Evolutionary conservation across 2,113 vertebrate genomes (phyloP).

Genomic region (Tragelaphus imberbis): DNA sequence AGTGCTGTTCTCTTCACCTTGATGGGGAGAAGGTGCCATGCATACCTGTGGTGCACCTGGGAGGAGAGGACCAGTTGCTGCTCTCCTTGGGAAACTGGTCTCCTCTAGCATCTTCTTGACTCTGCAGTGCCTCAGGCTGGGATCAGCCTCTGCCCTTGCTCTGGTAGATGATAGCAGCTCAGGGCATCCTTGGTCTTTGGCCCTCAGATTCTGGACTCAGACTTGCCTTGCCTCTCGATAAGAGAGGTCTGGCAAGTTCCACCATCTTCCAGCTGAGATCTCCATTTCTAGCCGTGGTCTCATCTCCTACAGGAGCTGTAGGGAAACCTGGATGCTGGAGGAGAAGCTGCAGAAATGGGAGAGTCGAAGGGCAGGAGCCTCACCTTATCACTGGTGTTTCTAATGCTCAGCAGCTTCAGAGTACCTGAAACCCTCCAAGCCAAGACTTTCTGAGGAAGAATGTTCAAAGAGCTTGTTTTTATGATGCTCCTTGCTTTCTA

Average conservation of each 20-base stretch:
- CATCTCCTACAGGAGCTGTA: neutral
- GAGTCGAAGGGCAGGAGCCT: neutral
- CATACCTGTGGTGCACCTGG: no score
- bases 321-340: neutral
- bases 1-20: neutral
- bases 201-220: neutral
- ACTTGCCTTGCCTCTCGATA: neutral
- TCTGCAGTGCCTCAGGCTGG: neutral
- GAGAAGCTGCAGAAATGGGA: neutral
- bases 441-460: neutral
- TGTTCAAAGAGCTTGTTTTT: neutral
- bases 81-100: neutral
- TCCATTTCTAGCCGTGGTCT: neutral
- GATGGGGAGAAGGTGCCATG: no score
- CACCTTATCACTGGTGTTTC: neutral
- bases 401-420: rapidly evolving
- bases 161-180: neutral
- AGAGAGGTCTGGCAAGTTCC: neutral
- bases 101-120: neutral
- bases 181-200: neutral
- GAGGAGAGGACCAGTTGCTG: neutral
- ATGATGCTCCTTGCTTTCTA: neutral
- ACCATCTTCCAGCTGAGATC: neutral
- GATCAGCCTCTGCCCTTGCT: neutral
- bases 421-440: no score